Evolutionary conservation across 2,888 invertebrate genomes (phyloP).

Genomic region (Drosophila macrothrix): DNA sequence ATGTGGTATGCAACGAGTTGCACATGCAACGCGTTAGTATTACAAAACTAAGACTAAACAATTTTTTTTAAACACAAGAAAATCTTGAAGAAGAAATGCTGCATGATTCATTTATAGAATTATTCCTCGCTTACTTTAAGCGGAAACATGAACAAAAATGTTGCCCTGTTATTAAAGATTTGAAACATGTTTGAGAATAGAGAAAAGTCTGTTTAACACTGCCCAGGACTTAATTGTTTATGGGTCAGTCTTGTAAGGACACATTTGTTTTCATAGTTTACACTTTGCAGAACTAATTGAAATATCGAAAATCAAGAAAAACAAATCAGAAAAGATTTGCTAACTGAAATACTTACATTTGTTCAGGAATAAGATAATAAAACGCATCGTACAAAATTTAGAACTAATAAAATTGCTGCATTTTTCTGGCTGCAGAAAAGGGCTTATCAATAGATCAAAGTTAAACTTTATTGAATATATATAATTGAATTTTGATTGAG

Average conservation of each 20-base stretch:
- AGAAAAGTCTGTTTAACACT: neutral
- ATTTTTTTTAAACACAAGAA: neutral
- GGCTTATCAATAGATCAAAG: neutral
- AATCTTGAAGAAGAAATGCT: neutral
- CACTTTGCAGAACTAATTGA: neutral
- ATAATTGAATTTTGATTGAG: neutral
- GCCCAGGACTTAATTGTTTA: neutral
- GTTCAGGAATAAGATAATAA: neutral
- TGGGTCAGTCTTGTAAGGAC: neutral
- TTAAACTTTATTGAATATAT: neutral
- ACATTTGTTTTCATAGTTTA: neutral
- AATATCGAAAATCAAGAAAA: neutral
- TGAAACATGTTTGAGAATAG: neutral
- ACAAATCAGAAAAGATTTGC: neutral
- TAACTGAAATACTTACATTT: neutral
- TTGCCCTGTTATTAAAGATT: no score
- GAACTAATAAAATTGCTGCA: neutral
- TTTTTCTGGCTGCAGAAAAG: neutral
- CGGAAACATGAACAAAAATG: neutral
- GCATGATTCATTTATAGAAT: neutral
- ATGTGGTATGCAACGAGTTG: conserved; percentile 11
- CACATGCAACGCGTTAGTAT: conserved; percentile 1
- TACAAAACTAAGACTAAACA: neutral
- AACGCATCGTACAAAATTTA: no score
- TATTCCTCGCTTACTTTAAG: neutral